phyloP scores from a whole-genome alignment of 2,797 vertebrate genomes.

The Halcyon chelicuti region DNA sequence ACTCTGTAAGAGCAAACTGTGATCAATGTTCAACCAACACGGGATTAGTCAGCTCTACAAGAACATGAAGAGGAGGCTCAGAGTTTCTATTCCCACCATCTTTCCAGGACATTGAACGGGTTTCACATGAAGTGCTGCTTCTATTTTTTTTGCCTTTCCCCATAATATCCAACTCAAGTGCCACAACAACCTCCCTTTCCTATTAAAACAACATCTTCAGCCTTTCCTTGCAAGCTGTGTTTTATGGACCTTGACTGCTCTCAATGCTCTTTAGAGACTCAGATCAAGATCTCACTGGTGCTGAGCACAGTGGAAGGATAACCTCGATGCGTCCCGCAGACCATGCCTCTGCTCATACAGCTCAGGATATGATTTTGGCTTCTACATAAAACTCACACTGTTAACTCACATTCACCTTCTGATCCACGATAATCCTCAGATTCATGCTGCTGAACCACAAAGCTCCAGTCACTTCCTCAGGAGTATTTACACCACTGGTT shows the following conservation, averaged over 20 bases:
- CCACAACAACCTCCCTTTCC: not conserved
- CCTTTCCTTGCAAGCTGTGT: not conserved
- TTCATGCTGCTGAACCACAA: not conserved
- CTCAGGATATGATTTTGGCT: not conserved
- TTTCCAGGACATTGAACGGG: not conserved
- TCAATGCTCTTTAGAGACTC: not conserved
- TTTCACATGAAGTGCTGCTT: not conserved
- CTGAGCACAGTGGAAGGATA: not conserved
- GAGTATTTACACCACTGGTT: not conserved
- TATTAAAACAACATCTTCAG: not conserved
- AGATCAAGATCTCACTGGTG: not conserved
- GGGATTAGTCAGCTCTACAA: not conserved
- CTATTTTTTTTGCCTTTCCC: not conserved
- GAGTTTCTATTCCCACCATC: not conserved
- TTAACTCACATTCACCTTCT: conserved; percentile 7
- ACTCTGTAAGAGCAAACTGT: not conserved
- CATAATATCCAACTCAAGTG: not conserved
- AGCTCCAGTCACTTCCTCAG: not conserved
- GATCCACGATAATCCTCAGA: conserved; percentile 9
- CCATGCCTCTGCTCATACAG: not conserved
- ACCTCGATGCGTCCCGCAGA: not conserved
- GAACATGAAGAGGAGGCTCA: not conserved
- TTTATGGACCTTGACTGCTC: not conserved
- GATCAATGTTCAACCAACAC: not conserved
- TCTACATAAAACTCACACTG: not conserved